Conservation (phyloP, 2,113 vertebrate genomes). For the Poeciliopsis retropinna region DNA sequence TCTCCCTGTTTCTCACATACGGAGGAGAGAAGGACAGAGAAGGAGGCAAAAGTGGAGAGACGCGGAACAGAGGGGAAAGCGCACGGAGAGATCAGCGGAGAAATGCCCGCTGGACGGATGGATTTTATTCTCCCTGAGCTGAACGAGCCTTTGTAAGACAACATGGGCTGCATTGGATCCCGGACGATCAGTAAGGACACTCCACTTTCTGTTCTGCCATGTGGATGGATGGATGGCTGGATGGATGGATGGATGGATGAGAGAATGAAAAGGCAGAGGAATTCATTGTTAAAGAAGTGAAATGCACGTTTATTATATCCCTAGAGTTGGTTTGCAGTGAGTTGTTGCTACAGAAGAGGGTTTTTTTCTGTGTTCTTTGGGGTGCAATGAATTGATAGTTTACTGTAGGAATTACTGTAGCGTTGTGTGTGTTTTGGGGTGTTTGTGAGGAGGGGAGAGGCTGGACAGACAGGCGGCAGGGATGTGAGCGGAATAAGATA, state of each 20-base stretch:
- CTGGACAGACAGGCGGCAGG: constrained; percentile 44
- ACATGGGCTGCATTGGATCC: constrained; percentile 85
- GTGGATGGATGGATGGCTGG: constrained; percentile 30
- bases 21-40: constrained; percentile 53
- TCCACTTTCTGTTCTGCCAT: constrained; percentile 17
- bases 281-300: background rate
- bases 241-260: background rate
- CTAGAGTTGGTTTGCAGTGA: constrained; percentile 14
- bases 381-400: constrained; percentile 16
- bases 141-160: constrained; percentile 73
- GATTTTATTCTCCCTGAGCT: constrained; percentile 71
- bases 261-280: background rate
- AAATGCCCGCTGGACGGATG: constrained; percentile 75
- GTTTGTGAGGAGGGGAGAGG: constrained; percentile 34
- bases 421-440: constrained; percentile 1
- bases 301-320: background rate
- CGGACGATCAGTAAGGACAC: constrained; percentile 80
- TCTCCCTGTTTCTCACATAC: constrained; percentile 43
- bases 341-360: constrained; percentile 5
- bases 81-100: constrained; percentile 37
- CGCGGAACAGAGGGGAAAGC: constrained; percentile 15
- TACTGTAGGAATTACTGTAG: constrained; percentile 30
- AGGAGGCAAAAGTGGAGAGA: constrained; percentile 37
- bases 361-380: background rate
- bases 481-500: constrained; percentile 61